Evolutionary conservation across 2,888 invertebrate species (phyloP).

Genomic region (Pseudococcus longispinus): DNA sequence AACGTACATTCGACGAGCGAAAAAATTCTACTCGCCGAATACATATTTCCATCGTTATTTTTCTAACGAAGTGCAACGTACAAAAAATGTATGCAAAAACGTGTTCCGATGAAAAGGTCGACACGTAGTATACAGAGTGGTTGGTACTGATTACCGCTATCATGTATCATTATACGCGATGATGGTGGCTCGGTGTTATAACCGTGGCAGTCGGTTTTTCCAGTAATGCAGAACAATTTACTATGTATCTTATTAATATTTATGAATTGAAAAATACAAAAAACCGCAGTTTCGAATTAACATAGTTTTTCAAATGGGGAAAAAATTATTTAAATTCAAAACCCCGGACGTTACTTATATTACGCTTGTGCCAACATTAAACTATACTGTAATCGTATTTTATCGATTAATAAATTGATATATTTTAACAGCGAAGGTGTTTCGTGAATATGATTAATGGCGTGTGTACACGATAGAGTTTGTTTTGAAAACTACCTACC

Average conservation of each 20-base stretch:
- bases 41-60: no score
- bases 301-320: background rate
- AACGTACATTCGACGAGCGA: no score
- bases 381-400: constrained; percentile 7
- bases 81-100: background rate
- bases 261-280: constrained; percentile 24
- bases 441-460: constrained; percentile 13
- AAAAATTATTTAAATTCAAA: constrained; percentile 33
- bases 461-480: background rate
- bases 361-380: background rate
- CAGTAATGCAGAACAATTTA: constrained; percentile 25
- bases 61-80: background rate
- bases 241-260: constrained; percentile 35
- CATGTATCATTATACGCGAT: constrained; percentile 4
- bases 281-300: constrained; percentile 17
- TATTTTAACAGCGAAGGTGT: background rate
- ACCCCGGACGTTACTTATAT: constrained; percentile 15
- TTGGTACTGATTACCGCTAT: background rate
- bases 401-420: constrained; percentile 38
- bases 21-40: no score
- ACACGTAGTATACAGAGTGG: background rate
- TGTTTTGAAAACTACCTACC: background rate
- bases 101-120: background rate
- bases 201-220: background rate
- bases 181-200: background rate